Evolutionary conservation across 2,888 invertebrate genomes (phyloP).

Genomic region (Cephus sareptanus): DNA sequence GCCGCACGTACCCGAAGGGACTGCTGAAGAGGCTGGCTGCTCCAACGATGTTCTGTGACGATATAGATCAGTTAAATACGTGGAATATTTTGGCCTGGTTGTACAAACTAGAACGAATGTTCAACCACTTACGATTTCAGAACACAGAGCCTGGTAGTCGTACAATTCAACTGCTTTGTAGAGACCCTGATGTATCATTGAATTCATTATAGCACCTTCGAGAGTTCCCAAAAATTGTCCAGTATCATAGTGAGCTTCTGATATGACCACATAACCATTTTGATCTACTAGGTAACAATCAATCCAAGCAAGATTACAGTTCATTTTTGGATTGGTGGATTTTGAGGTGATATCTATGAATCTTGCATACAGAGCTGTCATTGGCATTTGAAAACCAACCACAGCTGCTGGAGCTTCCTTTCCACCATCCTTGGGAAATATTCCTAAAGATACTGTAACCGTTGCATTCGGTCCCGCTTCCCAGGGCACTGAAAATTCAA

Average conservation of each 20-base stretch:
- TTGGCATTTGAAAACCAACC: conserved; percentile 87
- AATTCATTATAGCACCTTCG: conserved; percentile 81
- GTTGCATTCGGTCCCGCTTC: conserved; percentile 69
- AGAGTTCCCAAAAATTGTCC: conserved; percentile 90
- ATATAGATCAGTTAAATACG: neutral
- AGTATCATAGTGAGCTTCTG: conserved; percentile 75
- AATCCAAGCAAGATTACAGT: conserved; percentile 48
- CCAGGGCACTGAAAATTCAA: conserved; percentile 44
- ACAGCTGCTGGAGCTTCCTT: conserved; percentile 88
- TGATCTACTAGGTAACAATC: conserved; percentile 93
- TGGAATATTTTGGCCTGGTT: neutral
- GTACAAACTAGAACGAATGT: neutral
- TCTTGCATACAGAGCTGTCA: conserved; percentile 74
- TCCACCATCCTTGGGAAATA: conserved; percentile 82
- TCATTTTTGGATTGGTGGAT: conserved; percentile 64
- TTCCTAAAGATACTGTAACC: conserved; percentile 85
- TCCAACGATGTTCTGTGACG: conserved; percentile 28
- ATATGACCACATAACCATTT: conserved; percentile 87
- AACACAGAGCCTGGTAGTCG: conserved; percentile 87
- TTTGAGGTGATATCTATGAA: conserved; percentile 77
- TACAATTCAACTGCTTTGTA: conserved; percentile 82
- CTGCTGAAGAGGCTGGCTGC: conserved; percentile 46
- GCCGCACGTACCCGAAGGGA: conserved; percentile 58
- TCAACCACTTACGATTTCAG: conserved; percentile 59
- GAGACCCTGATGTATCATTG: conserved; percentile 77